These are phyloP conservation scores for Berghia stephanieae DNA, from an alignment of 1,140 invertebrate genomes.

Conservation along the genomic window DNA sequence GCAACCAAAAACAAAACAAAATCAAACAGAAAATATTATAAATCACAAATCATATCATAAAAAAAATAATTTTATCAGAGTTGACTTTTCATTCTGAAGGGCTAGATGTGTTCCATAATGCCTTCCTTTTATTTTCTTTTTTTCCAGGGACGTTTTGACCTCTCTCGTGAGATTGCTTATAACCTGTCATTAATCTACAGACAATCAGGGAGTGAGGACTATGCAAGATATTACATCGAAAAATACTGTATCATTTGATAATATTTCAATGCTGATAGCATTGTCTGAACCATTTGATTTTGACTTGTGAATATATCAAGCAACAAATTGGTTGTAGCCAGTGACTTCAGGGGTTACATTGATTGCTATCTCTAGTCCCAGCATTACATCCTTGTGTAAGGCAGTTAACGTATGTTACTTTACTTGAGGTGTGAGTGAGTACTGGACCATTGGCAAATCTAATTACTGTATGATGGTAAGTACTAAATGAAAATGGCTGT, in stretches of 20 bases:
- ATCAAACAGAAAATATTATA: too few relatives aligned
- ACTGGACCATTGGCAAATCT: too few relatives aligned
- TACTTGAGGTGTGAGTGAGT: not conserved
- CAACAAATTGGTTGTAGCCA: not conserved
- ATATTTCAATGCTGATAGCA: not conserved
- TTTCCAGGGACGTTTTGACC: conserved; percentile 56
- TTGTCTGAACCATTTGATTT: not conserved
- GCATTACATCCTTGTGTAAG: not conserved
- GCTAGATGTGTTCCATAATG: too few relatives aligned
- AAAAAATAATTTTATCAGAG: too few relatives aligned
- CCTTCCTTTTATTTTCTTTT: not conserved
- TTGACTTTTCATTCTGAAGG: too few relatives aligned
- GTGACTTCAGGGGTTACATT: not conserved
- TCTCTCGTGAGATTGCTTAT: conserved; percentile 62
- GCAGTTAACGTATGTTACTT: not conserved
- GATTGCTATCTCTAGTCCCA: not conserved
- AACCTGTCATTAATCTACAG: conserved; percentile 68
- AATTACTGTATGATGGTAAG: too few relatives aligned
- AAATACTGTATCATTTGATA: conserved; percentile 66
- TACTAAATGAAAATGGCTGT: too few relatives aligned
- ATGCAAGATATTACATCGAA: conserved; percentile 61
- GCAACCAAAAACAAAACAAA: too few relatives aligned
- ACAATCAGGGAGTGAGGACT: conserved; percentile 57
- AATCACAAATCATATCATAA: too few relatives aligned
- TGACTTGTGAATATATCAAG: not conserved